A percentile compares a stretch with the other conserved stretches of the same genome.
These are phyloP conservation scores for Plodia interpunctella DNA, from an alignment of 1,140 invertebrate species.

Conservation along the genomic window DNA sequence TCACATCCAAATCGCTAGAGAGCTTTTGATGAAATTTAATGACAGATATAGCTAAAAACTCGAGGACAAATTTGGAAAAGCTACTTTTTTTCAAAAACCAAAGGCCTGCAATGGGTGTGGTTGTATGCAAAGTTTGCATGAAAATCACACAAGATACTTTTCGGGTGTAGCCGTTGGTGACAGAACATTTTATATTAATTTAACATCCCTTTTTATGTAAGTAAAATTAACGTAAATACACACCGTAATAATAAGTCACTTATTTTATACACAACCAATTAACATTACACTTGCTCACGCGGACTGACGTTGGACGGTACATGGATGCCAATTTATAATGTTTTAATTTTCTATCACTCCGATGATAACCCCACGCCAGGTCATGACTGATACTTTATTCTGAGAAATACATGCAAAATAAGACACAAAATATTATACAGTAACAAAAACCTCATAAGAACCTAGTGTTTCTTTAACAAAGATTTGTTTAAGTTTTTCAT, in stretches of 20 bases:
- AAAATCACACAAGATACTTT: no score
- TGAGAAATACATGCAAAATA: slow-evolving; percentile 54
- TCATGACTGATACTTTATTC: slow-evolving; percentile 54
- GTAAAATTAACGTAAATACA: slow-evolving; percentile 4
- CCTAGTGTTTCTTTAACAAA: background rate
- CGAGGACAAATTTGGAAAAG: no score
- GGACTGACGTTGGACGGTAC: slow-evolving; percentile 48
- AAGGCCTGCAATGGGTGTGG: no score
- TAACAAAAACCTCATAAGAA: slow-evolving; percentile 17
- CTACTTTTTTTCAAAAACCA: no score
- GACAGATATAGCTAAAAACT: no score
- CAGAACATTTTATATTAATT: no score
- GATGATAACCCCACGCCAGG: slow-evolving; percentile 55
- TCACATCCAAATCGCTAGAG: no score
- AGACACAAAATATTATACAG: slow-evolving; percentile 22
- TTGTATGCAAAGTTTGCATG: no score
- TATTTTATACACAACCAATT: background rate
- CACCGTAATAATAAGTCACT: background rate
- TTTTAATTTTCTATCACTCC: slow-evolving; percentile 54
- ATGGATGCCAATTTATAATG: slow-evolving; percentile 55
- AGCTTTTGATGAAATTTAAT: no score
- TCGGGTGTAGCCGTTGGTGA: no score
- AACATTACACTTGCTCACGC: slow-evolving; percentile 19
- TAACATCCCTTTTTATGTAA: background rate
- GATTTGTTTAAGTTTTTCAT: background rate